These are phyloP conservation scores for Laspeyria flexula DNA, from an alignment of 2,888 invertebrate genomes.

Conservation along the genomic window DNA sequence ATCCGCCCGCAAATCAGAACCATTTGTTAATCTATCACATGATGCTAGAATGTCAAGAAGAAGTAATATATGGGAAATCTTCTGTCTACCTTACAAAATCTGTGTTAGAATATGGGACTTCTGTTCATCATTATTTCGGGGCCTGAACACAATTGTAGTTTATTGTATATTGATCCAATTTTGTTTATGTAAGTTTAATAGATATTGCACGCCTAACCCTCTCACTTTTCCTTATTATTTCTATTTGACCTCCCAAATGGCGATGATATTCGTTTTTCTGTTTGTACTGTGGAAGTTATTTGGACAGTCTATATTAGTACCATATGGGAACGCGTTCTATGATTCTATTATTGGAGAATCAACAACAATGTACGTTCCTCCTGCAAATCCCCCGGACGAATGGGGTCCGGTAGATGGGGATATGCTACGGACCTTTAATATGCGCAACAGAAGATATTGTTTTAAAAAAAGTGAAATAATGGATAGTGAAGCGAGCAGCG, in stretches of 20 bases:
- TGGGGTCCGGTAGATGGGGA: no score
- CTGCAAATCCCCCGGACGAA: no score
- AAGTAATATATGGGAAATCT: constrained; percentile 74
- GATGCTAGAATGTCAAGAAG: constrained; percentile 62
- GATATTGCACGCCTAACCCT: constrained; percentile 65
- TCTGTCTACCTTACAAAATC: constrained; percentile 73
- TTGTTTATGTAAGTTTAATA: constrained; percentile 71
- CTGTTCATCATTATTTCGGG: constrained; percentile 63
- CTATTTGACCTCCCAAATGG: constrained; percentile 73
- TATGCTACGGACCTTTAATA: no score
- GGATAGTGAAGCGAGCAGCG: neutral
- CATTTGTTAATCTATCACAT: constrained; percentile 53
- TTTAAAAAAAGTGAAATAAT: constrained; percentile 69
- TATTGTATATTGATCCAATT: constrained; percentile 77
- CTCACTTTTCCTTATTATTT: constrained; percentile 76
- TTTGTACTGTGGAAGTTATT: constrained; percentile 60
- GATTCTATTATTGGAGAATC: constrained; percentile 33
- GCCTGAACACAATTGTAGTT: constrained; percentile 70
- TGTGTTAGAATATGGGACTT: constrained; percentile 67
- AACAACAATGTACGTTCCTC: constrained; percentile 10
- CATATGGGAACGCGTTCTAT: constrained; percentile 56
- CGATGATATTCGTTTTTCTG: constrained; percentile 60
- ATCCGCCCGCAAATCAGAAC: no score
- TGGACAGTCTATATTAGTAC: constrained; percentile 63
- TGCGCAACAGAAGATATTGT: constrained; percentile 69